These are phyloP conservation scores for Myotis myotis DNA, from an alignment of 2,797 vertebrate species.

Conservation along the genomic window DNA sequence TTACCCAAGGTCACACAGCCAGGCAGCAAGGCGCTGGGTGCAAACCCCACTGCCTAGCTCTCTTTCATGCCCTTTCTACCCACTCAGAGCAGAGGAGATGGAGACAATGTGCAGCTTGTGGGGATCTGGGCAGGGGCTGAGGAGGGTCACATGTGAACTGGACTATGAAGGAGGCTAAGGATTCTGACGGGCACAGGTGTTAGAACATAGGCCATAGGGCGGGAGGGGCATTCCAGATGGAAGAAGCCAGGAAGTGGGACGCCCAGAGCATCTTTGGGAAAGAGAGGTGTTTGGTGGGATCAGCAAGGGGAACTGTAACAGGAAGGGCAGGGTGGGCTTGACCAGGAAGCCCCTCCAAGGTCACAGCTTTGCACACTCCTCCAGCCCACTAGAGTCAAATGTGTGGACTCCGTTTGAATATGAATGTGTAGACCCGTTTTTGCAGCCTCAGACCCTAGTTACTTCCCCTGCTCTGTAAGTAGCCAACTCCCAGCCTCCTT, in stretches of 20 bases:
- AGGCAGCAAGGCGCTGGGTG: background rate
- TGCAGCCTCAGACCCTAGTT: background rate
- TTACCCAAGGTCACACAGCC: background rate
- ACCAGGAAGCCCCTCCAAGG: background rate
- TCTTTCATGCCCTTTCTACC: background rate
- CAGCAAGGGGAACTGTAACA: background rate
- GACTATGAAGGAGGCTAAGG: background rate
- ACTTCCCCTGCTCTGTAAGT: background rate
- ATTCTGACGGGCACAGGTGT: background rate
- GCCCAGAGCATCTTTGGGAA: background rate
- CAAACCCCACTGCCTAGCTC: background rate
- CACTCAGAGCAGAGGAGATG: background rate
- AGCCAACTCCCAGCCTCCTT: background rate
- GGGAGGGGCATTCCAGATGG: background rate
- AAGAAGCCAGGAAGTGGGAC: background rate
- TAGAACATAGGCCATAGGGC: too few species aligned
- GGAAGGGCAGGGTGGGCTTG: background rate
- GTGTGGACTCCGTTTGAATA: too few species aligned
- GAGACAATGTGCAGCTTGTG: rapidly evolving
- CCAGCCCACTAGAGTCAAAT: background rate
- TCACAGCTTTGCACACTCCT: background rate
- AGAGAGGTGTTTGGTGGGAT: background rate
- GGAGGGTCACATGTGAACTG: background rate
- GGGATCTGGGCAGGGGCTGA: background rate
- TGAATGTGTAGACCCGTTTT: background rate